Evolutionary conservation across 2,888 invertebrate species (phyloP).

Genomic region (Eristalis intricaria): DNA sequence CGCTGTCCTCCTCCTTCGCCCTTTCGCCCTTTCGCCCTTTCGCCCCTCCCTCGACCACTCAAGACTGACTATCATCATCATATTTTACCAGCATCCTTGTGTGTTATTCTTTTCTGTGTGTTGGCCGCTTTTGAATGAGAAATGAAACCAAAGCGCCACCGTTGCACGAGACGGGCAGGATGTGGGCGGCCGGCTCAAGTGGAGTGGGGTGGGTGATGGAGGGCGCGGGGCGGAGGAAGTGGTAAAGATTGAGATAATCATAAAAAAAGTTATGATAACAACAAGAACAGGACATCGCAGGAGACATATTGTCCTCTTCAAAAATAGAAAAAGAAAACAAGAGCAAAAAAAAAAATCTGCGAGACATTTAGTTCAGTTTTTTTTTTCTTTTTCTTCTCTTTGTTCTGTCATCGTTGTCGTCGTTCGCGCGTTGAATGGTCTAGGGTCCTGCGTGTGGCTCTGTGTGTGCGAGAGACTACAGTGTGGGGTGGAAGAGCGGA

Average conservation of each 20-base stretch:
- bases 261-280: slow-evolving; percentile 19
- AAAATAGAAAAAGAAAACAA: background rate
- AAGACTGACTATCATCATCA: slow-evolving; percentile 21
- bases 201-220: background rate
- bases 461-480: background rate
- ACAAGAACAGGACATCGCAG: slow-evolving; percentile 34
- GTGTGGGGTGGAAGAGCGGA: slow-evolving; percentile 15
- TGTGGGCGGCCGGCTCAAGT: background rate
- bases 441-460: background rate
- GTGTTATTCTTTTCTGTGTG: slow-evolving; percentile 5
- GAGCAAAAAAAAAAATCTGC: background rate
- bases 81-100: slow-evolving; percentile 48
- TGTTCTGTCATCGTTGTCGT: background rate
- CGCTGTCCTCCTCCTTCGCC: background rate
- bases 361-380: slow-evolving; percentile 22
- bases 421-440: background rate
- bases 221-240: background rate
- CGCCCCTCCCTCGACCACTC: too few species aligned
- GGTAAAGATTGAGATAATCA: slow-evolving; percentile 28
- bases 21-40: background rate
- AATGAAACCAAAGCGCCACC: slow-evolving; percentile 12
- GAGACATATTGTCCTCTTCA: slow-evolving; percentile 45
- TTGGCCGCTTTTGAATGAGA: slow-evolving; percentile 15
- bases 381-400: background rate
- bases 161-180: background rate